These are phyloP conservation scores for Arctia plantaginis DNA, from an alignment of 2,888 invertebrate genomes.

Conservation along the genomic window DNA sequence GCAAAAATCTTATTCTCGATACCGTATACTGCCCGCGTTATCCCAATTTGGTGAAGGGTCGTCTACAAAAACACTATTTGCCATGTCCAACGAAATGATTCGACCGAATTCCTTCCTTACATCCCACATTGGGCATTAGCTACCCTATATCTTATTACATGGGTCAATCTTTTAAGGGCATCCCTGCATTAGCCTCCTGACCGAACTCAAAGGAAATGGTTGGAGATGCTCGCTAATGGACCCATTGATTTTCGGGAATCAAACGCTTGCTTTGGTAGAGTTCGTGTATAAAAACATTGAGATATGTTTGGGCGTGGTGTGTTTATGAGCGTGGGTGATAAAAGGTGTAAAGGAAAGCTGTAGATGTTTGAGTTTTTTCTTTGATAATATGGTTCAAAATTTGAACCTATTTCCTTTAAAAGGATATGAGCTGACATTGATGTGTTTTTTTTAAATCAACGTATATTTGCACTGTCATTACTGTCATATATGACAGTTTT, in stretches of 20 bases:
- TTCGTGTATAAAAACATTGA: slow-evolving; percentile 57
- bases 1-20: background rate
- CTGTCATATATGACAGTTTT: background rate
- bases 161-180: slow-evolving; percentile 76
- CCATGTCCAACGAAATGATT: slow-evolving; percentile 57
- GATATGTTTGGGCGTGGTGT: slow-evolving; percentile 23
- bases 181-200: slow-evolving; percentile 75
- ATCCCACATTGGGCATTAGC: slow-evolving; percentile 53
- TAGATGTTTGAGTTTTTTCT: background rate
- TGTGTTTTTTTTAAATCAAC: background rate
- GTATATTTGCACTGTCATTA: background rate
- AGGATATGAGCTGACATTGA: background rate
- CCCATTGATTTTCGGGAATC: slow-evolving; percentile 76
- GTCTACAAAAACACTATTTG: slow-evolving; percentile 55
- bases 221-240: slow-evolving; percentile 75
- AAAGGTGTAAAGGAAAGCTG: background rate
- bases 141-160: slow-evolving; percentile 68
- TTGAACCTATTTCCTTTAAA: background rate
- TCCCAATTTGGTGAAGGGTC: slow-evolving; percentile 34
- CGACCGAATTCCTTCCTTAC: slow-evolving; percentile 53
- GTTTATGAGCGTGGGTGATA: slow-evolving; percentile 10
- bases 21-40: background rate
- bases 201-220: slow-evolving; percentile 75
- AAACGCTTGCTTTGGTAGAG: slow-evolving; percentile 62
- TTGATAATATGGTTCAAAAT: background rate